phyloP scores from a whole-genome alignment of 2,888 invertebrate species.

The Gasteruption jaculator region DNA sequence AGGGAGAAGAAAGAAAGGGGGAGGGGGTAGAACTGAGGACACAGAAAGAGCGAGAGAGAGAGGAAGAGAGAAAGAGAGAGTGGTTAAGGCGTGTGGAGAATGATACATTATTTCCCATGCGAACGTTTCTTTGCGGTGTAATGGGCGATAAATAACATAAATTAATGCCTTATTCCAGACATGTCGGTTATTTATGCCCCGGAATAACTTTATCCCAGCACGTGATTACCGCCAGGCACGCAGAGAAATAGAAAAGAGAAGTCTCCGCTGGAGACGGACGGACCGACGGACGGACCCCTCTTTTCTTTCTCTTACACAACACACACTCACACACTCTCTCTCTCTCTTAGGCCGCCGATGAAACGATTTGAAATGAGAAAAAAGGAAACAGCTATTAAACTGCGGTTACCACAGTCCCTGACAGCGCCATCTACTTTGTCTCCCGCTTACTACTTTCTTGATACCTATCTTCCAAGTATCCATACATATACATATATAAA shows the following conservation, averaged over 20 bases:
- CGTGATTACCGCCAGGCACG: conserved; percentile 50
- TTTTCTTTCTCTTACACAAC: too few species aligned
- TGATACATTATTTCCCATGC: conserved; percentile 51
- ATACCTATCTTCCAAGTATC: too few species aligned
- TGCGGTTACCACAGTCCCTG: too few species aligned
- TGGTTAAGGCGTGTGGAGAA: conserved; percentile 48
- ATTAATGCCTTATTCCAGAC: conserved; percentile 51
- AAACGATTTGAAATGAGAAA: too few species aligned
- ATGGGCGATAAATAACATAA: conserved; percentile 51
- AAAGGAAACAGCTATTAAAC: too few species aligned
- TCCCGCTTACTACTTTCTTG: conserved; percentile 5
- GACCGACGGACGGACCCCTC: too few species aligned
- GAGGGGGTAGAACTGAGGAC: conserved; percentile 5
- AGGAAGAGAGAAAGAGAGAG: conserved; percentile 12
- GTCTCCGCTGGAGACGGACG: too few species aligned
- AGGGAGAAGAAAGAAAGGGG: conserved; percentile 9
- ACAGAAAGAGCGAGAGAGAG: conserved; percentile 16
- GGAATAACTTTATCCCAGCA: conserved; percentile 50
- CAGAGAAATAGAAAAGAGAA: too few species aligned
- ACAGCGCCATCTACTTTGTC: conserved; percentile 4
- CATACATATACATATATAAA: too few species aligned
- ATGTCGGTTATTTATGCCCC: conserved; percentile 49
- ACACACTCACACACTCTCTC: too few species aligned
- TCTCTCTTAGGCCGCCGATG: too few species aligned
- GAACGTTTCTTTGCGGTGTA: conserved; percentile 50